Percentiles rank a stretch among this genome's conserved stretches.
phyloP scores from a whole-genome alignment of 2,113 vertebrate species.

The Nanorana parkeri region DNA sequence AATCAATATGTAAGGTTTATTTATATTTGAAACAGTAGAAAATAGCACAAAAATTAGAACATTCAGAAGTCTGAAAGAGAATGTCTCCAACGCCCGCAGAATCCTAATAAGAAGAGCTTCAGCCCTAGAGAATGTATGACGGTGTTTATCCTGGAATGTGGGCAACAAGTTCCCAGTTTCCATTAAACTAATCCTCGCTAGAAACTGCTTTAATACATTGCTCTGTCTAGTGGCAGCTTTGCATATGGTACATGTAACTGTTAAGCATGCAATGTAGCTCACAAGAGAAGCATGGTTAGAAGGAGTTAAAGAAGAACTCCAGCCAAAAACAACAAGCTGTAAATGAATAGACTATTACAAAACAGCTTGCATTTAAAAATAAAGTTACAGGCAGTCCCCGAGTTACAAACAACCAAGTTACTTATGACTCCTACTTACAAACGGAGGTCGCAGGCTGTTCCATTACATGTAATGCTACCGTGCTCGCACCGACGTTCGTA shows the following conservation, averaged over 20 bases:
- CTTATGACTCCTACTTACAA: no score
- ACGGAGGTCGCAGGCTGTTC: no score
- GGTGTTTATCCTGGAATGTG: conserved; percentile 23
- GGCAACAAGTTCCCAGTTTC: conserved; percentile 9
- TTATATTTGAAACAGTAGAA: no score
- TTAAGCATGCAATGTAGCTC: no score
- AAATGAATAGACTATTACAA: no score
- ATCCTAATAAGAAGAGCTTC: conserved; percentile 17
- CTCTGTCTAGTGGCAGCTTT: not conserved
- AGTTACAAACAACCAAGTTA: no score
- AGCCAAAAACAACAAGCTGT: no score
- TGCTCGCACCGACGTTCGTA: no score
- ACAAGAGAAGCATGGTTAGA: not conserved
- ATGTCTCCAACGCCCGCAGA: not conserved
- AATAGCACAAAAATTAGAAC: not conserved
- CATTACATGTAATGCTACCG: no score
- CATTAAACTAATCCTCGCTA: conserved; percentile 7
- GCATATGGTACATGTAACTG: not conserved
- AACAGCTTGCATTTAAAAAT: no score
- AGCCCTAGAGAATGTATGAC: conserved; percentile 15
- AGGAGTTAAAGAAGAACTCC: not conserved
- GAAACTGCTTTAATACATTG: not conserved
- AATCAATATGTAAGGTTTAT: no score
- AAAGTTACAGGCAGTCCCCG: no score
- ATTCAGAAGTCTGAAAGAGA: not conserved